phyloP scores from a whole-genome alignment of 2,888 invertebrate species.

The Mesoligia furuncula region DNA sequence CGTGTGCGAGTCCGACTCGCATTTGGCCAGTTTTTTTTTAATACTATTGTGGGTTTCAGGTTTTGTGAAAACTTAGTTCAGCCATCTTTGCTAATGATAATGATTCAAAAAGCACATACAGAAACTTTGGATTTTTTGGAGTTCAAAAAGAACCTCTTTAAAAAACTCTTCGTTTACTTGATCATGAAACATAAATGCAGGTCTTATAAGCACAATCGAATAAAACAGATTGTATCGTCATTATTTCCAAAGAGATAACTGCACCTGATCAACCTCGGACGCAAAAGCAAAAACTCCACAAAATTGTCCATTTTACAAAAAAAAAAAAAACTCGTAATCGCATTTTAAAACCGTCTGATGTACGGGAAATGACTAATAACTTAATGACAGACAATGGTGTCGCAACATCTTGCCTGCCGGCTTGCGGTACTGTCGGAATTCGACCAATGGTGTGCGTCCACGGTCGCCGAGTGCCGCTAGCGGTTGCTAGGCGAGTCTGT shows the following conservation, averaged over 20 bases:
- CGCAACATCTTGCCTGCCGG: conserved; percentile 48
- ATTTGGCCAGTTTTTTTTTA: too few species aligned
- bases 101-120: not conserved
- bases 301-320: conserved; percentile 27
- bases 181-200: not conserved
- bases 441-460: conserved; percentile 66
- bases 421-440: conserved; percentile 58
- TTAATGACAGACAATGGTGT: conserved; percentile 56
- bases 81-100: not conserved
- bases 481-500: conserved; percentile 70
- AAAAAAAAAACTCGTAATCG: conserved; percentile 40
- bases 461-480: conserved; percentile 47
- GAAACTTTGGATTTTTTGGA: not conserved
- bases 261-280: conserved; percentile 14
- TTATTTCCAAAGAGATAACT: conserved; percentile 8
- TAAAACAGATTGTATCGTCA: not conserved
- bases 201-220: not conserved
- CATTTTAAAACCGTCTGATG: conserved; percentile 44
- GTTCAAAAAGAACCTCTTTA: not conserved
- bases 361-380: conserved; percentile 64
- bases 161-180: not conserved
- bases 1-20: too few species aligned
- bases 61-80: not conserved
- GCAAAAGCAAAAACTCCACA: conserved; percentile 9
- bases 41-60: conserved; percentile 19